Conservation (phyloP, 2,797 vertebrate species). For the Melanotaenia boesemani region DNA sequence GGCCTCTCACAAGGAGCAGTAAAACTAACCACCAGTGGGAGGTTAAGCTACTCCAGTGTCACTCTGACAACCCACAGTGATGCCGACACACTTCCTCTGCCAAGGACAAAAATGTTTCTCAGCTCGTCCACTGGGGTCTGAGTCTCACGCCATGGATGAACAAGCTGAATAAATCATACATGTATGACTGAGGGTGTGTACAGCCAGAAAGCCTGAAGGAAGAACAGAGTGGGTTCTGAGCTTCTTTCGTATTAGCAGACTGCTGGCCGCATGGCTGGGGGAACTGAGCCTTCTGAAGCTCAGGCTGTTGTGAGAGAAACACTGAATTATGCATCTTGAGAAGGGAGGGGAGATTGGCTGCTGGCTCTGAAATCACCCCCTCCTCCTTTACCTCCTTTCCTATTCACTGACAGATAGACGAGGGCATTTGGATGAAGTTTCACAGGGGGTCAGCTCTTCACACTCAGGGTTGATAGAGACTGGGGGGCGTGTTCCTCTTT, state of each 20-base stretch:
- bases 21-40: constrained; percentile 75
- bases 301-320: constrained; percentile 84
- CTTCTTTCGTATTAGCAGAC: constrained; percentile 81
- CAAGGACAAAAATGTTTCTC: constrained; percentile 77
- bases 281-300: constrained; percentile 76
- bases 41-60: constrained; percentile 74
- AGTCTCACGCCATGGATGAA: constrained; percentile 70
- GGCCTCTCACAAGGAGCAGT: constrained; percentile 61
- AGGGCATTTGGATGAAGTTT: constrained; percentile 74
- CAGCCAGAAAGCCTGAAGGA: constrained; percentile 76
- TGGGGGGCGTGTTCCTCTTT: constrained; percentile 52
- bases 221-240: constrained; percentile 74
- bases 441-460: constrained; percentile 68
- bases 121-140: constrained; percentile 67
- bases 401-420: constrained; percentile 78
- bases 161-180: constrained; percentile 80
- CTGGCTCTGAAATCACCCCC: constrained; percentile 70
- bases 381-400: constrained; percentile 65
- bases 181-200: constrained; percentile 68
- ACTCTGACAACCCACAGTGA: constrained; percentile 70
- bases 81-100: constrained; percentile 74
- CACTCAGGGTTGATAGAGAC: constrained; percentile 69
- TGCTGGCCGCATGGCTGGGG: constrained; percentile 80
- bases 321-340: constrained; percentile 84
- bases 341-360: constrained; percentile 73